Evolutionary conservation across 2,113 vertebrate genomes (phyloP).

Genomic region (Poicephalus meyeri): DNA sequence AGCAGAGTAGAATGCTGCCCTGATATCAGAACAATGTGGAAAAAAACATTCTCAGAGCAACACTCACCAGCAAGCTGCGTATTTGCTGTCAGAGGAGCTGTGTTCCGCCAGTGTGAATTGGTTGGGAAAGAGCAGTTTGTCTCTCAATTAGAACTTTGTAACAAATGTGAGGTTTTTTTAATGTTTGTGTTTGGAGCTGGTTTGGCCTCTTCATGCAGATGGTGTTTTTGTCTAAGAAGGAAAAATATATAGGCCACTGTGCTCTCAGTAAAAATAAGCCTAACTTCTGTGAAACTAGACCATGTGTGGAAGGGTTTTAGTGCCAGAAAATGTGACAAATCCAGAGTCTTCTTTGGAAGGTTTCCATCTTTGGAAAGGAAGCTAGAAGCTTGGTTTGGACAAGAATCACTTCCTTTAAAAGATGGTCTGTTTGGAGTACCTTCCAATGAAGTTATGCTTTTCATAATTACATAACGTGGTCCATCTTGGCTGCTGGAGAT

Average conservation of each 20-base stretch:
- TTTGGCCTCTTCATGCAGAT: background rate
- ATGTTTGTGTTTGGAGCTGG: background rate
- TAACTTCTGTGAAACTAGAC: background rate
- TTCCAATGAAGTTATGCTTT: background rate
- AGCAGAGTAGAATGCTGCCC: background rate
- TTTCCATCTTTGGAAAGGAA: background rate
- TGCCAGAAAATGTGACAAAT: background rate
- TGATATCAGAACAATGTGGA: background rate
- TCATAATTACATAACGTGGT: background rate
- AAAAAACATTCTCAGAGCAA: background rate
- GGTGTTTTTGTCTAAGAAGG: background rate
- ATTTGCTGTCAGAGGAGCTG: background rate
- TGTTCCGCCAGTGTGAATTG: background rate
- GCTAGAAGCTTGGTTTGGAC: background rate
- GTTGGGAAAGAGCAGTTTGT: background rate
- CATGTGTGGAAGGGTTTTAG: background rate
- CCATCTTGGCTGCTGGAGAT: background rate
- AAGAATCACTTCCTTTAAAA: background rate
- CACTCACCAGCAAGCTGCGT: background rate
- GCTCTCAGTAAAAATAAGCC: background rate
- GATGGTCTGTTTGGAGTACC: background rate
- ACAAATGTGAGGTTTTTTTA: background rate
- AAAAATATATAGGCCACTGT: background rate
- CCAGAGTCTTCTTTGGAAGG: background rate
- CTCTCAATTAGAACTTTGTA: background rate